Evolutionary conservation across 1,140 invertebrate genomes (phyloP), one percentile per base, ranked within the genome.

Genomic region (Polyergus mexicanus): DNA sequence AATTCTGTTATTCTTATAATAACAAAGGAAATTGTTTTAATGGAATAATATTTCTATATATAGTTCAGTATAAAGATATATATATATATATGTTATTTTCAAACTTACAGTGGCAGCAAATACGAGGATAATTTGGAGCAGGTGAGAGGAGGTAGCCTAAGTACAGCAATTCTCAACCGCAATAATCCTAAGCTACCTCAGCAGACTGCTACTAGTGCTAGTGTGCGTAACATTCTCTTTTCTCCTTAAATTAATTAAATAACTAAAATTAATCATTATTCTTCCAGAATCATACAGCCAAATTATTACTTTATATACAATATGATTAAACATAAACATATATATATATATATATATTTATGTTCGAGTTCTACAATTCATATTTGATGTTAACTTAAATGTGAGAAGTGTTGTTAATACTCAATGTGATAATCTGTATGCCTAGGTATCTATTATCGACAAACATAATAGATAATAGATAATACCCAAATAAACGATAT

Each of bases 111-210:
- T 80, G 96, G 97, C 54, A 97, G 97, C 94, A 96, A 97, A 86
- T 97, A 97, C 91, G 96, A 97, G 84, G 97, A 97, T 86, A 97
- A 97, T 94, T 89, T 96, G 75, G 96, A 97, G 86, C 95, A 96
- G 54, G 93, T 96, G 38, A 95, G 94, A 44, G 96, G 95, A 68
- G 96, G 96, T 8, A 92, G 93, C 84, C 65, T 94, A 74, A 94
- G 90, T 77, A 93, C 94, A 56, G 93, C 94, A 58, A 93, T 95
- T 80, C 90, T 95, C 32, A 95, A 92, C 83, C 92, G 95, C 68
- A 91, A 88, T 85, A 93, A 87, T 74, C 72, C 91, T 69, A 93
- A 92, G 84, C 77, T 91, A 85, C 71, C 86, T 25, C 88, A 88
- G 68, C 87, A 88, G 68, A 75, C 89, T 66, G 88, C 87, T 62